A percentile compares a stretch with the other conserved stretches of the same genome.
Evolutionary conservation across 64 coral and sea anemone species (phyloP).

Genomic region (Exaiptasia diaphana): DNA sequence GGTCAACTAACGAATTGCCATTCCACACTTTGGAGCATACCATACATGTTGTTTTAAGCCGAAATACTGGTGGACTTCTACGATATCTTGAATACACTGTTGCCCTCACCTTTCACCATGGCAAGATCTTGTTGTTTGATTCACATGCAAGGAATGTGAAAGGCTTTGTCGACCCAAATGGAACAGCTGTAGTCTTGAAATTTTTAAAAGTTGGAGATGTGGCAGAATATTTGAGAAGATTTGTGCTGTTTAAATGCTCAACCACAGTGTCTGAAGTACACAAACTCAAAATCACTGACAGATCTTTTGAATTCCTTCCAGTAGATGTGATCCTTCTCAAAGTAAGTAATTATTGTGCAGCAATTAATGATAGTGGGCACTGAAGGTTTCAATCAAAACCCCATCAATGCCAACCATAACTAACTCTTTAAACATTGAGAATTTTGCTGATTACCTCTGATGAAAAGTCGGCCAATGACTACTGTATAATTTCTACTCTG

Average conservation of each 20-base stretch:
- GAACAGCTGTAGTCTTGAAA: neutral
- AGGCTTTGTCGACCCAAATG: neutral
- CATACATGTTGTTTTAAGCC: neutral
- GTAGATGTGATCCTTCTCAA: neutral
- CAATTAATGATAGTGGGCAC: no score
- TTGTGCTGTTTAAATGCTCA: neutral
- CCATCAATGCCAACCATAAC: neutral
- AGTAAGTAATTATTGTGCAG: neutral
- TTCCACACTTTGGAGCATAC: neutral
- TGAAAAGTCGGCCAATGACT: no score
- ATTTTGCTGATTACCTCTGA: no score
- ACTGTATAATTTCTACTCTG: no score
- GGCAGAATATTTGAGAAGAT: neutral
- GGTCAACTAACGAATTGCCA: neutral
- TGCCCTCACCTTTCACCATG: neutral
- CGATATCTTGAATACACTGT: conserved; percentile 4
- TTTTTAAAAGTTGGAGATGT: neutral
- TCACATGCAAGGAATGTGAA: neutral
- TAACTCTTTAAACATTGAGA: no score
- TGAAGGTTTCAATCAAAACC: neutral
- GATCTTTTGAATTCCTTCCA: neutral
- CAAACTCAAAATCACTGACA: neutral
- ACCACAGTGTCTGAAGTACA: neutral
- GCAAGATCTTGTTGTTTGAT: neutral
- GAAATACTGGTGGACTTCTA: conserved; percentile 2